phyloP scores from a whole-genome alignment of 2,888 invertebrate species.

The Pachycephus smyrnensis region DNA sequence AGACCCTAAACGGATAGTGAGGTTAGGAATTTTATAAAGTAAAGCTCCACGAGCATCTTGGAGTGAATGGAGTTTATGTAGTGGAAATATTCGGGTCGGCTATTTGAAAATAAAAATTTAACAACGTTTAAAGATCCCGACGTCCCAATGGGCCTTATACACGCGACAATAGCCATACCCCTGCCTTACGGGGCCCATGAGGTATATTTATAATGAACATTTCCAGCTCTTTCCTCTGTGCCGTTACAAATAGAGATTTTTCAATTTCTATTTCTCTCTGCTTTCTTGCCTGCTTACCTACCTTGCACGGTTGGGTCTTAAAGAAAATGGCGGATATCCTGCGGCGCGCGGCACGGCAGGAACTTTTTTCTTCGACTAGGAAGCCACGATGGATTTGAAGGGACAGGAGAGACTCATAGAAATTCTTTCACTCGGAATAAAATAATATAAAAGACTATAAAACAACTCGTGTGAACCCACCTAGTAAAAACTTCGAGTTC shows the following conservation, averaged over 20 bases:
- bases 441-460: no score
- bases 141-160: constrained; percentile 32
- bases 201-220: constrained; percentile 16
- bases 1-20: no score
- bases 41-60: no score
- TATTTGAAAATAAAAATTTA: constrained; percentile 47
- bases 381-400: no score
- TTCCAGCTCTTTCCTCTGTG: constrained; percentile 6
- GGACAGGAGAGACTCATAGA: neutral
- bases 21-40: no score
- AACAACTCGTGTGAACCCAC: no score
- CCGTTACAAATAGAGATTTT: constrained; percentile 34
- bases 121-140: constrained; percentile 41
- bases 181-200: constrained; percentile 16
- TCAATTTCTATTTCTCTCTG: constrained; percentile 11
- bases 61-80: constrained; percentile 27
- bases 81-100: constrained; percentile 38
- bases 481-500: no score
- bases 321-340: neutral
- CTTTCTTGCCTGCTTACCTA: no score
- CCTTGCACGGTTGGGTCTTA: no score
- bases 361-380: neutral
- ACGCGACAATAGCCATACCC: constrained; percentile 28
- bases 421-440: neutral
- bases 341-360: neutral